Percentiles rank a stretch among this genome's conserved stretches.
phyloP scores from a whole-genome alignment of 1,140 invertebrate genomes.

The Procambarus virginalis region DNA sequence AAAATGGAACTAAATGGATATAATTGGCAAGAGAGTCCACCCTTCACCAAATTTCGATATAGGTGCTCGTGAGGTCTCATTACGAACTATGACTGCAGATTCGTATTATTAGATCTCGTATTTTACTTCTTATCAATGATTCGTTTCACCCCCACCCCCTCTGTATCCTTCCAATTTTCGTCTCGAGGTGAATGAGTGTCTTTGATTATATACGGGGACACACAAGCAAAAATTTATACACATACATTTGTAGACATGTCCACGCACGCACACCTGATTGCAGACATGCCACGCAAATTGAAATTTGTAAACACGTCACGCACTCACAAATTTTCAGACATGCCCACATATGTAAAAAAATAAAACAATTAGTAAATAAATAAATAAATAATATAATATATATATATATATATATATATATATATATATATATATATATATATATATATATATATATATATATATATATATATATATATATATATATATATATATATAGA shows the following conservation, averaged over 20 bases:
- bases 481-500: constrained; percentile 31
- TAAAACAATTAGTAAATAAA: no score
- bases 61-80: not conserved
- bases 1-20: not conserved
- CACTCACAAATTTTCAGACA: no score
- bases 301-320: not conserved
- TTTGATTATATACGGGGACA: not conserved
- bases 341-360: no score
- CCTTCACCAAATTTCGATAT: not conserved
- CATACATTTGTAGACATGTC: no score
- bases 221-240: not conserved
- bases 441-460: constrained; percentile 32
- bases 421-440: not conserved
- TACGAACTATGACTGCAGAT: not conserved
- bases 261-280: not conserved
- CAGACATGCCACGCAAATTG: not conserved
- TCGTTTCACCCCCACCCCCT: not conserved
- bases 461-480: constrained; percentile 30
- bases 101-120: not conserved
- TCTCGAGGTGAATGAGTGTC: not conserved
- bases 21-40: not conserved
- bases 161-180: not conserved
- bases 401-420: constrained; percentile 9
- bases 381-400: constrained; percentile 12
- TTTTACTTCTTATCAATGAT: not conserved